phyloP scores from a whole-genome alignment of 2,113 vertebrate genomes.

The Dasyprocta punctata region DNA sequence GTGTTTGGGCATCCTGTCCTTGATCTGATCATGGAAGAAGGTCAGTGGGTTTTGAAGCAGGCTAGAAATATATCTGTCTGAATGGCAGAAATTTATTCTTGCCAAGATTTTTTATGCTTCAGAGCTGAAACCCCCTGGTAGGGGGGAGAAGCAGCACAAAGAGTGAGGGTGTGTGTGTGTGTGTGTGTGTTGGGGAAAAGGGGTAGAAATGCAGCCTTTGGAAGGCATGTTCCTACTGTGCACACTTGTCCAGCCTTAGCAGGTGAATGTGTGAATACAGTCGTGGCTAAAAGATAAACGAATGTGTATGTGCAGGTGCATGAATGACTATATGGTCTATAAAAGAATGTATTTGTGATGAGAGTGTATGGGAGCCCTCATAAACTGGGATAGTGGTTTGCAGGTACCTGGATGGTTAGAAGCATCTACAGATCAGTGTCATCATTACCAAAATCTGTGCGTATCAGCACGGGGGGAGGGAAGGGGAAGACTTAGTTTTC shows the following conservation, averaged over 20 bases:
- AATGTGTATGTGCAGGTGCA: constrained; percentile 71
- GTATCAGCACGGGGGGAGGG: background rate
- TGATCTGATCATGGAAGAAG: constrained; percentile 58
- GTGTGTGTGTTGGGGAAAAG: background rate
- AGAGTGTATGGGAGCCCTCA: constrained; percentile 38
- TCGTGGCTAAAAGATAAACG: constrained; percentile 79
- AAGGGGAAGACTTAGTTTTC: background rate
- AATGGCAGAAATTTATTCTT: constrained; percentile 50
- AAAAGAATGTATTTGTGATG: constrained; percentile 76
- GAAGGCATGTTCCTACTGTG: background rate
- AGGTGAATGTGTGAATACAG: constrained; percentile 40
- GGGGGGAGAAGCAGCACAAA: background rate
- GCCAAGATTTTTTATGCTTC: constrained; percentile 19
- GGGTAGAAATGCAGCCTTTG: background rate
- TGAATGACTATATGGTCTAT: constrained; percentile 77
- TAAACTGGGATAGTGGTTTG: constrained; percentile 26
- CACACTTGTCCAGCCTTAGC: constrained; percentile 43
- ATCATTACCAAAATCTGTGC: background rate
- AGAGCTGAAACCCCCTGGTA: background rate
- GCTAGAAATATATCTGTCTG: constrained; percentile 9
- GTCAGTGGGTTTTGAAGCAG: constrained; percentile 41
- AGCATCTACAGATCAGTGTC: constrained; percentile 11
- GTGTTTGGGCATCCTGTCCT: background rate
- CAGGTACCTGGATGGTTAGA: constrained; percentile 58
- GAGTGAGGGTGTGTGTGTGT: background rate